Evolutionary conservation across 2,113 vertebrate species (phyloP).

Genomic region (Lampris megalopsis): DNA sequence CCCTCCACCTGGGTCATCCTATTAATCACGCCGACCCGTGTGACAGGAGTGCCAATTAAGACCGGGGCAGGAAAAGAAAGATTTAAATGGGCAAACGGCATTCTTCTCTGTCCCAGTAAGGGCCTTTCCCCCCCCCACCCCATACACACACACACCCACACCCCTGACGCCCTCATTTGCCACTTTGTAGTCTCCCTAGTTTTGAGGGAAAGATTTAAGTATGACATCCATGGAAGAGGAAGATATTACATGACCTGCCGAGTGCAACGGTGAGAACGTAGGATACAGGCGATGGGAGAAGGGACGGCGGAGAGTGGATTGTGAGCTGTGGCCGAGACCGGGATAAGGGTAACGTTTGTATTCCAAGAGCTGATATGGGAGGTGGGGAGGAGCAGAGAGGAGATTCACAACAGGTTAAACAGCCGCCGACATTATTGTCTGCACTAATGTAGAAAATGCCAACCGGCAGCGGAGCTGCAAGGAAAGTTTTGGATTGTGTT

Average conservation of each 20-base stretch:
- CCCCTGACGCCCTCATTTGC: slow-evolving; percentile 9
- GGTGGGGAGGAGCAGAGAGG: slow-evolving; percentile 53
- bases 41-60: slow-evolving; percentile 68
- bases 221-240: slow-evolving; percentile 49
- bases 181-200: slow-evolving; percentile 24
- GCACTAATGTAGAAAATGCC: slow-evolving; percentile 54
- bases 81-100: slow-evolving; percentile 56
- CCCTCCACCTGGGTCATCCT: slow-evolving; percentile 58
- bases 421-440: slow-evolving; percentile 37
- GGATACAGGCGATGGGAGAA: slow-evolving; percentile 58
- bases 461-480: slow-evolving; percentile 28
- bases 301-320: slow-evolving; percentile 51
- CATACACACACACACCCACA: too few species aligned
- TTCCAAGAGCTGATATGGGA: slow-evolving; percentile 61
- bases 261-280: slow-evolving; percentile 33
- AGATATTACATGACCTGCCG: slow-evolving; percentile 55
- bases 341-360: slow-evolving; percentile 69
- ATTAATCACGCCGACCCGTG: slow-evolving; percentile 62
- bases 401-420: slow-evolving; percentile 46
- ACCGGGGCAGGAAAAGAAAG: slow-evolving; percentile 28
- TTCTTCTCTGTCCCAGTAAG: slow-evolving; percentile 15
- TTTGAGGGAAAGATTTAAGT: slow-evolving; percentile 40
- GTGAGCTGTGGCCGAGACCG: slow-evolving; percentile 58
- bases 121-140: slow-evolving; percentile 9
- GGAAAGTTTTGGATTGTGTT: slow-evolving; percentile 32